phyloP scores from a whole-genome alignment of 1,140 invertebrate genomes.

The Pseudomyrmex sp. region DNA sequence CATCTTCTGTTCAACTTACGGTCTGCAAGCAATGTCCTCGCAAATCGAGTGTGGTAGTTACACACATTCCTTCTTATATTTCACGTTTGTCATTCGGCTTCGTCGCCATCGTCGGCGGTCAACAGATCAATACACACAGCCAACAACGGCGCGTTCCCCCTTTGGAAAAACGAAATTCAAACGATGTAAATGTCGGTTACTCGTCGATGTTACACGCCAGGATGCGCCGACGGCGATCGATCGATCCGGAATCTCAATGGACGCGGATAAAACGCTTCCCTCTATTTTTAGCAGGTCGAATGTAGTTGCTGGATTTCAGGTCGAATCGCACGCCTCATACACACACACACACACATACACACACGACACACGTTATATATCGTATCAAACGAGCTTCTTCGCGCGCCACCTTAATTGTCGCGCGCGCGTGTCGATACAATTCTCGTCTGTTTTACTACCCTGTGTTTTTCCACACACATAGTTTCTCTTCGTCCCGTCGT shows the following conservation, averaged over 20 bases:
- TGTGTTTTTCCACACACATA: too few species aligned
- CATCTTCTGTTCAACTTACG: neutral
- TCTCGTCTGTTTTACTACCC: too few species aligned
- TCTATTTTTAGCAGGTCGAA: slow-evolving; percentile 54
- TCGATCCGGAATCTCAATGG: slow-evolving; percentile 58
- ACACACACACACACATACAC: too few species aligned
- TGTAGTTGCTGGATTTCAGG: slow-evolving; percentile 45
- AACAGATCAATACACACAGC: slow-evolving; percentile 47
- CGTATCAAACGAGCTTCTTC: too few species aligned
- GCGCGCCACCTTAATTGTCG: too few species aligned
- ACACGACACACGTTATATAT: too few species aligned
- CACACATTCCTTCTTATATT: slow-evolving; percentile 14
- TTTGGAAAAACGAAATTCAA: slow-evolving; percentile 59
- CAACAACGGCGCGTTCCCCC: neutral
- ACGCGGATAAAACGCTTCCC: slow-evolving; percentile 45
- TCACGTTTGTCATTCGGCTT: slow-evolving; percentile 37
- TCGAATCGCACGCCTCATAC: neutral
- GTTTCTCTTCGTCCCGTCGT: too few species aligned
- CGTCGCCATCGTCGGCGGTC: slow-evolving; percentile 26
- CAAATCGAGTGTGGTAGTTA: neutral
- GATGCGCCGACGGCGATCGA: slow-evolving; percentile 44
- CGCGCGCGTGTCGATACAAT: too few species aligned
- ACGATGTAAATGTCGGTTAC: slow-evolving; percentile 58
- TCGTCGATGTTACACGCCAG: slow-evolving; percentile 44
- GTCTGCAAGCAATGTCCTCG: neutral